Conservation (phyloP, 64 coral and sea anemone species). For the Catalaphyllia jardinei region DNA sequence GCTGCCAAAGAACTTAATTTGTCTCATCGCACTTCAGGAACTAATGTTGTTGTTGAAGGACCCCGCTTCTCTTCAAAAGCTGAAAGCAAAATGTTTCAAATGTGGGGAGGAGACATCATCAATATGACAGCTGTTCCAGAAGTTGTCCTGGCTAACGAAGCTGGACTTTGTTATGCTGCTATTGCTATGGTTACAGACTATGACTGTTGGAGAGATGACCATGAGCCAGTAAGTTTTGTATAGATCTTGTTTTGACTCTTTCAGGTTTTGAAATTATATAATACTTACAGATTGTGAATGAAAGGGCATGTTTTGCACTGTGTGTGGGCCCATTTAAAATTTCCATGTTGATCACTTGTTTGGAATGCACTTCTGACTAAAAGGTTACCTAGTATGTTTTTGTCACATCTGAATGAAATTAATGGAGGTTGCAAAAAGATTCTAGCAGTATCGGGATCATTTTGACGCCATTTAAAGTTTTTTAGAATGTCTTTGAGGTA, state of each 20-base stretch:
- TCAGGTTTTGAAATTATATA: not conserved
- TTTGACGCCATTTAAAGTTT: too few species aligned
- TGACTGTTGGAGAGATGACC: constrained; percentile 91
- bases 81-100: constrained; percentile 96
- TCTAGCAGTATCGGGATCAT: too few species aligned
- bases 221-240: constrained; percentile 65
- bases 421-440: too few species aligned
- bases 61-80: constrained; percentile 93
- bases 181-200: constrained; percentile 99
- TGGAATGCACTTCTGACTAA: too few species aligned
- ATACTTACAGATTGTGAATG: too few species aligned
- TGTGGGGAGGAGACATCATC: constrained; percentile 96
- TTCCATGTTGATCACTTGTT: too few species aligned
- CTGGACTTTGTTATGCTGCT: constrained; percentile 86
- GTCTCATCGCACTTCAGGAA: constrained; percentile 66
- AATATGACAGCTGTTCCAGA: constrained; percentile 94
- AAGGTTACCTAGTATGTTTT: too few species aligned
- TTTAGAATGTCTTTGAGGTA: too few species aligned
- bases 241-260: not conserved
- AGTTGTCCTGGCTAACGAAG: constrained; percentile 89
- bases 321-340: too few species aligned
- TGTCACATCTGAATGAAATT: too few species aligned
- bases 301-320: too few species aligned
- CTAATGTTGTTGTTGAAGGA: constrained; percentile 85
- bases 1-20: constrained; percentile 70